Base-by-base conservation (phyloP, 2,888 invertebrate genomes). In the Ochropleura plecta region DNA sequence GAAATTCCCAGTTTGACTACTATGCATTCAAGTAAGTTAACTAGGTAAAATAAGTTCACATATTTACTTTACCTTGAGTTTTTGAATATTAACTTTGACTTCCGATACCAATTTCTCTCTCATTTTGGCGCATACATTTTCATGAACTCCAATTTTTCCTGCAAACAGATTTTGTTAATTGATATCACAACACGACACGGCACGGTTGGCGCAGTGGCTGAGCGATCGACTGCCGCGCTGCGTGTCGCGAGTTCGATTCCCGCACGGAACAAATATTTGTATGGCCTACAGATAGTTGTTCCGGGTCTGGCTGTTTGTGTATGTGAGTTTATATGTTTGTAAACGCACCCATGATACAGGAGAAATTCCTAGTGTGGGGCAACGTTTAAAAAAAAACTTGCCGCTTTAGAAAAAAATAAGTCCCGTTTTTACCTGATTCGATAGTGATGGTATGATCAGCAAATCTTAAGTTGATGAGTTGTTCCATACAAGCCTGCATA, bases 81-180 rank as follows among this genome's bases (percentile, higher is more conserved):
- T 97, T 88, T 97, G 97, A 78, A 98, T 97, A 90, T 98, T 98
- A 1, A 96, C 97, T 91, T 97, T 97, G 1, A 98, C 97, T 96
- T 98, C 98, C 0, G 98, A 98, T 16, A 98, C 97, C 55, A 98
- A 95, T 92, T 98, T 98, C 65, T 98, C 98, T 87, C 98, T 97
- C 97, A 98, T 97, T 86, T 98, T 97, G 0, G 98, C 97, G 90
- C 98, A 98, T 0, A 98, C 98, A 89, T 98, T 97, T 87, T 98
- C 98, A 82, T 98, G 97, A 16, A 98, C 98, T 75, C 98, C 98
- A 68, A 97, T 94, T 91, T 97, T 97, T 60, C 97, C 97, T 94
- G 94, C 88, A 86, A 91, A 71, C 68, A 46, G 78, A 81, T 4
- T 10, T 40, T 20, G 6, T 14, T 8, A 16, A 20, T 20, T 20